Evolutionary conservation across 2,888 invertebrate genomes (phyloP).

Genomic region (Ophraella communa): DNA sequence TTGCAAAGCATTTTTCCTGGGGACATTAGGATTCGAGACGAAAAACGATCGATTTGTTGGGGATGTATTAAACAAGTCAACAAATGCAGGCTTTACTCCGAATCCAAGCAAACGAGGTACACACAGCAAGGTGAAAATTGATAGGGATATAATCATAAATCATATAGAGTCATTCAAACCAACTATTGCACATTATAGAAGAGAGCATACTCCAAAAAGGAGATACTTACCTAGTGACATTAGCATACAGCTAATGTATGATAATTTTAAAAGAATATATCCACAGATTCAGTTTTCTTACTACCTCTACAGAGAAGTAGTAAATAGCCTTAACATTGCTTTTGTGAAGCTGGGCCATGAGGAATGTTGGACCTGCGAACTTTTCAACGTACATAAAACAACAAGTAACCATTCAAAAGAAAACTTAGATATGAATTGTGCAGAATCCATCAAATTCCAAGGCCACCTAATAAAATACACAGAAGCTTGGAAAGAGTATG

Average conservation of each 20-base stretch:
- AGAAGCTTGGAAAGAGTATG: not conserved
- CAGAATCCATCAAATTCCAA: conserved; percentile 1
- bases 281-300: conserved; percentile 25
- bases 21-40: not conserved
- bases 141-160: conserved; percentile 1
- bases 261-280: conserved; percentile 30
- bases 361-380: conserved; percentile 31
- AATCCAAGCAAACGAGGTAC: not conserved
- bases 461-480: conserved; percentile 1
- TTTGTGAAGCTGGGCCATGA: conserved; percentile 33
- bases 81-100: not conserved
- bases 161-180: conserved; percentile 33
- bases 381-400: conserved; percentile 6
- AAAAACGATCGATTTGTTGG: not conserved
- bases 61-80: not conserved
- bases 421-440: conserved; percentile 10
- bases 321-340: conserved; percentile 33
- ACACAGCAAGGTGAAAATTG: not conserved
- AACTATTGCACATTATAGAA: conserved; percentile 30
- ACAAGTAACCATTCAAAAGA: conserved; percentile 1
- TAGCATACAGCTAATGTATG: conserved; percentile 27
- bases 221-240: conserved; percentile 35
- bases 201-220: conserved; percentile 34
- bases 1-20: not conserved
- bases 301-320: conserved; percentile 28